A percentile compares a stretch with the other conserved stretches of the same genome.
Evolutionary conservation across 2,888 invertebrate genomes (phyloP).

Genomic region (Furcula furcula): DNA sequence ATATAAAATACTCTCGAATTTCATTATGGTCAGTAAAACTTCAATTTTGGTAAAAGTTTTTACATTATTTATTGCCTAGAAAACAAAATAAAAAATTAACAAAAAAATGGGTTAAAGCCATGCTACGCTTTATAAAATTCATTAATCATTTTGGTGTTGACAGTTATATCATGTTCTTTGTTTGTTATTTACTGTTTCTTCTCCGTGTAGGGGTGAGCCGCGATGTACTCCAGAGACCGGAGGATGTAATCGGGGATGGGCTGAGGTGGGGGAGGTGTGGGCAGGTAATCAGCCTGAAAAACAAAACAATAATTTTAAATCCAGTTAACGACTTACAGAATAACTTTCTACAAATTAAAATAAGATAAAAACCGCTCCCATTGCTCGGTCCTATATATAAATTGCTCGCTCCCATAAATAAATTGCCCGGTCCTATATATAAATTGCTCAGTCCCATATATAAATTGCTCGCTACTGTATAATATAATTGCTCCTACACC

Average conservation of each 20-base stretch:
- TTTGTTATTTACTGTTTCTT: slow-evolving; percentile 21
- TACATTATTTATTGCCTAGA: slow-evolving; percentile 33
- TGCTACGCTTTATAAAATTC: slow-evolving; percentile 16
- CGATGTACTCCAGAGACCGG: slow-evolving; percentile 66
- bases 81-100: slow-evolving; percentile 34
- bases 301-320: slow-evolving; percentile 7
- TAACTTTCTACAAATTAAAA: no score
- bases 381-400: no score
- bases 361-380: no score
- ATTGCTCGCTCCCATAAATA: no score
- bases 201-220: slow-evolving; percentile 61
- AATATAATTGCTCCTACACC: no score
- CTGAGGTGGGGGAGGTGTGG: slow-evolving; percentile 55
- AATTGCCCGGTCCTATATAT: no score
- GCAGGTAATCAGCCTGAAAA: slow-evolving; percentile 50
- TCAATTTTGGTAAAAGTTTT: slow-evolving; percentile 22
- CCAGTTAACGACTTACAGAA: no score
- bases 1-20: no score
- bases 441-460: no score
- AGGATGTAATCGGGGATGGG: slow-evolving; percentile 72
- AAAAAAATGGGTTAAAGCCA: slow-evolving; percentile 36
- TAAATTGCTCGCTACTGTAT: no score
- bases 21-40: slow-evolving; percentile 7
- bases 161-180: slow-evolving; percentile 16
- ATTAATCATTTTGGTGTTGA: slow-evolving; percentile 8